These are phyloP conservation scores for Heteronetta atricapilla DNA, from an alignment of 2,113 vertebrate genomes.

Conservation along the genomic window DNA sequence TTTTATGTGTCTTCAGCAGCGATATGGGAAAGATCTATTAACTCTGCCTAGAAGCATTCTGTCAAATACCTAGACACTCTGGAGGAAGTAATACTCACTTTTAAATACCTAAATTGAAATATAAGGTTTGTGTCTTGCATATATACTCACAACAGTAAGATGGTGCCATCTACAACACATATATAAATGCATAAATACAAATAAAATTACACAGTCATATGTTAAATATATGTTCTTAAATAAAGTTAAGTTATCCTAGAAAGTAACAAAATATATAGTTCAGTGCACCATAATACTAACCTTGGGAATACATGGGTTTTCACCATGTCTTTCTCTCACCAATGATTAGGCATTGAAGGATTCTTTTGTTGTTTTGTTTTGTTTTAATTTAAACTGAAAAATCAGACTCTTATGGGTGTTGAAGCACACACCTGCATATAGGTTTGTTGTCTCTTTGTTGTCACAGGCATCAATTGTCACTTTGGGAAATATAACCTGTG, in stretches of 20 bases:
- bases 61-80: neutral
- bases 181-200: neutral
- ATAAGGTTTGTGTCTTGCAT: neutral
- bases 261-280: neutral
- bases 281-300: neutral
- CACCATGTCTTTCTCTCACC: neutral
- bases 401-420: neutral
- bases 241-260: neutral
- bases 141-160: neutral
- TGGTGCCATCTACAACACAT: neutral
- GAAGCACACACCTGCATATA: neutral
- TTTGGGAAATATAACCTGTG: neutral
- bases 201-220: neutral
- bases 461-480: neutral
- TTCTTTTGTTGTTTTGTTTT: neutral
- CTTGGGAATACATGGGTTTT: neutral
- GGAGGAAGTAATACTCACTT: neutral
- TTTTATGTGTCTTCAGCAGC: neutral
- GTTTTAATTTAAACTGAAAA: neutral
- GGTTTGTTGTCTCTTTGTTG: neutral
- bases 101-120: neutral
- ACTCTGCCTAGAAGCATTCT: neutral
- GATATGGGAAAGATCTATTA: neutral
- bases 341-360: neutral
- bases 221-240: neutral